Conservation (phyloP, 2,113 vertebrate species). For the Lontra canadensis region DNA sequence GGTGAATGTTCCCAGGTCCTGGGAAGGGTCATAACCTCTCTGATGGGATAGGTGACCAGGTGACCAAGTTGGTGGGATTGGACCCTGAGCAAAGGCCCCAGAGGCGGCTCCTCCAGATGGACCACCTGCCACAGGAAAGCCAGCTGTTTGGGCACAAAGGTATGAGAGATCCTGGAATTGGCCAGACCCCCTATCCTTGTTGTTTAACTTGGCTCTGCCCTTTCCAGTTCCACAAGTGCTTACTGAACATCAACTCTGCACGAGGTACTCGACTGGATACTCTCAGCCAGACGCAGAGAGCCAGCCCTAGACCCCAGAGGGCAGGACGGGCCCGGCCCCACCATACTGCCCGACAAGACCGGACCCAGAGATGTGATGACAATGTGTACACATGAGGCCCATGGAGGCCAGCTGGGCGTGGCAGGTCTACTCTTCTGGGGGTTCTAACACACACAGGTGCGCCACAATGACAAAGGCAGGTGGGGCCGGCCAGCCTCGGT, state of each 20-base stretch:
- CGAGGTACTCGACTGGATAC: background rate
- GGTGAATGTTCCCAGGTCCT: background rate
- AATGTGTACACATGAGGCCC: background rate
- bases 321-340: background rate
- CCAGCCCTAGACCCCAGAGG: background rate
- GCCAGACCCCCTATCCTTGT: background rate
- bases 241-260: rapidly evolving
- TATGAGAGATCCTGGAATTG: background rate
- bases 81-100: background rate
- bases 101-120: background rate
- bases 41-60: background rate
- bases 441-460: background rate
- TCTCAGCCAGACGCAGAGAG: background rate
- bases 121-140: background rate
- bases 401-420: background rate
- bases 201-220: background rate
- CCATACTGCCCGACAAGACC: rapidly evolving
- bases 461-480: background rate
- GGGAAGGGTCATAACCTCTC: background rate
- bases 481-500: background rate
- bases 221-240: background rate
- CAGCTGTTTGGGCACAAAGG: background rate
- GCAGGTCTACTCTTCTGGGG: background rate
- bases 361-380: background rate
- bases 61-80: background rate